These are phyloP conservation scores for Gryllus bimaculatus DNA, from an alignment of 1,140 invertebrate genomes.

Conservation along the genomic window DNA sequence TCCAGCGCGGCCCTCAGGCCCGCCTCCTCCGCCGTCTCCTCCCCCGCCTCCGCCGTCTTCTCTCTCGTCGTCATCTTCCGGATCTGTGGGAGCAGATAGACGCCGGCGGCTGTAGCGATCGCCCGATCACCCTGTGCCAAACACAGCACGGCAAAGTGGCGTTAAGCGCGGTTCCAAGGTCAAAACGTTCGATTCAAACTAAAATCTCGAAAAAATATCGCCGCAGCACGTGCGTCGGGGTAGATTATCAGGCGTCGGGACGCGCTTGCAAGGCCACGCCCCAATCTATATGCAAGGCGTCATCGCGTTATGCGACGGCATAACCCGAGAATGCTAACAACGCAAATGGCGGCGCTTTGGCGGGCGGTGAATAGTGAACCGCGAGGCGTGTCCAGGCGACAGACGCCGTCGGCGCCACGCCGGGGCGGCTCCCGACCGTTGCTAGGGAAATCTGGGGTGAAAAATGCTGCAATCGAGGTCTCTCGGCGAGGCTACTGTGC, in stretches of 20 bases:
- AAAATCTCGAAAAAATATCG: not conserved
- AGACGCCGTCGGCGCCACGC: not conserved
- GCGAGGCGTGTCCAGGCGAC: not conserved
- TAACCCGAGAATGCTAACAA: not conserved
- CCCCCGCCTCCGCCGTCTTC: too few species aligned
- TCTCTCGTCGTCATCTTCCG: too few species aligned
- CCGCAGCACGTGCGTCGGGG: not conserved
- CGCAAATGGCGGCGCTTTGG: too few species aligned
- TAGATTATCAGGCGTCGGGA: not conserved
- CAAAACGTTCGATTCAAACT: not conserved
- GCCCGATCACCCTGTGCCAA: too few species aligned
- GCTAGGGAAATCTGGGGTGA: not conserved
- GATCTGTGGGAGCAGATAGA: too few species aligned
- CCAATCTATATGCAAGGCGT: not conserved
- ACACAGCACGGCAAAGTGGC: too few species aligned
- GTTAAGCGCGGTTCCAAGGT: too few species aligned
- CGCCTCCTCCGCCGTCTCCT: too few species aligned
- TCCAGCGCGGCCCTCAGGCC: too few species aligned
- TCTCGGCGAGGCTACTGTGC: not conserved
- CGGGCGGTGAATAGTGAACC: too few species aligned
- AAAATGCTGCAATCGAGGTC: not conserved
- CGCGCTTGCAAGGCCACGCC: not conserved
- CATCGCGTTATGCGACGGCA: not conserved
- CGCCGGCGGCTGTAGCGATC: too few species aligned
- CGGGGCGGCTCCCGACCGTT: not conserved